Conservation (phyloP, 2,113 vertebrate genomes). For the Varanus komodoensis region DNA sequence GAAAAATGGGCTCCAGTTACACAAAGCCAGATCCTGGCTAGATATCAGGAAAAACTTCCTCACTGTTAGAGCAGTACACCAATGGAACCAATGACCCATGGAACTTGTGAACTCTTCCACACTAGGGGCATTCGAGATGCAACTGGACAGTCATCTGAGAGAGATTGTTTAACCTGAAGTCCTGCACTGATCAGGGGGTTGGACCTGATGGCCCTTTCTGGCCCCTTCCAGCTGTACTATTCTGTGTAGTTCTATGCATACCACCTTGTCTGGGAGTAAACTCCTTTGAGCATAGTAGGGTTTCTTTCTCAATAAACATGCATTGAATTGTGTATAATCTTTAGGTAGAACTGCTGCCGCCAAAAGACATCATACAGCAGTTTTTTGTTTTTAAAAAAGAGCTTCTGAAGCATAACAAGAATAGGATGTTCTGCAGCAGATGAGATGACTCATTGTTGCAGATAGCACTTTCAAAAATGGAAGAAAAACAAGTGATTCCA, state of each 20-base stretch:
- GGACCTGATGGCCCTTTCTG: too few relatives aligned
- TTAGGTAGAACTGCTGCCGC: neutral
- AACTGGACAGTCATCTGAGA: too few relatives aligned
- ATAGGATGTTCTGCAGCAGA: conserved; percentile 67
- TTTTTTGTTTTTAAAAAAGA: conserved; percentile 34
- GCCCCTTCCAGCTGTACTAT: too few relatives aligned
- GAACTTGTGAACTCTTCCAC: too few relatives aligned
- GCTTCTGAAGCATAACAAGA: conserved; percentile 56
- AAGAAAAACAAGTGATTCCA: conserved; percentile 62
- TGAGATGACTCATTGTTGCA: conserved; percentile 79
- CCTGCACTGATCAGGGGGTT: too few relatives aligned
- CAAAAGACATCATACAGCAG: conserved; percentile 9
- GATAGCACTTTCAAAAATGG: conserved; percentile 64
- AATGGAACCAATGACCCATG: too few relatives aligned
- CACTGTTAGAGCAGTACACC: too few relatives aligned
- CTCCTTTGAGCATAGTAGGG: neutral
- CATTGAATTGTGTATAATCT: neutral
- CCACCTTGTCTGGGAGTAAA: neutral
- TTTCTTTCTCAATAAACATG: neutral
- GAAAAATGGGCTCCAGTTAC: too few relatives aligned
- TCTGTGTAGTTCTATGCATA: neutral
- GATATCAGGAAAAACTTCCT: too few relatives aligned
- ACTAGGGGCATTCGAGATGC: too few relatives aligned
- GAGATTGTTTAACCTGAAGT: too few relatives aligned
- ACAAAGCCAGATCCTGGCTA: too few relatives aligned